A percentile compares a stretch with the other conserved stretches of the same genome.
These are phyloP conservation scores for Melitaea athalia DNA, from an alignment of 2,888 invertebrate species.

Conservation along the genomic window DNA sequence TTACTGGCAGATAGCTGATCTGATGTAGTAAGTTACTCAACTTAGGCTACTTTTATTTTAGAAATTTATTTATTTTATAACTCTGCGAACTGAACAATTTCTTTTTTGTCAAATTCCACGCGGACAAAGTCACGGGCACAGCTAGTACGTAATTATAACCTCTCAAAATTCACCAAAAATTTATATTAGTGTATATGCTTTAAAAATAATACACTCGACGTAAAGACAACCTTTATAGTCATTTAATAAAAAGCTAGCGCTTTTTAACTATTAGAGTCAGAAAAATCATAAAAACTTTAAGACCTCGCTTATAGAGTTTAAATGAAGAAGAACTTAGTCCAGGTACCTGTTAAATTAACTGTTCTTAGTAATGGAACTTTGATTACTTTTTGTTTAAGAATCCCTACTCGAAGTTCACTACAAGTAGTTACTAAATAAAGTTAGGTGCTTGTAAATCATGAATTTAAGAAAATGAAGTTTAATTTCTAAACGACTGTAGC, in stretches of 20 bases:
- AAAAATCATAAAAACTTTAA: background rate
- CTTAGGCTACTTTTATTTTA: too few relatives aligned
- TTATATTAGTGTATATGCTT: too few relatives aligned
- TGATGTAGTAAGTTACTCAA: too few relatives aligned
- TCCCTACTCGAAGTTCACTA: background rate
- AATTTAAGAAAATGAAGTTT: background rate
- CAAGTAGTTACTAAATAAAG: background rate
- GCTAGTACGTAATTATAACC: too few relatives aligned
- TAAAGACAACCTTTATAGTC: background rate
- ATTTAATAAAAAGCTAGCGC: background rate
- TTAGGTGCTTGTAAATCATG: slow-evolving; percentile 4
- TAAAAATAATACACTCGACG: too few relatives aligned
- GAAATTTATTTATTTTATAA: too few relatives aligned
- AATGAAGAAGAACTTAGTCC: background rate
- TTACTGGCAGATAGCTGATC: too few relatives aligned
- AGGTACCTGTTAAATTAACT: slow-evolving; percentile 2
- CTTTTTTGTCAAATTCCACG: too few relatives aligned
- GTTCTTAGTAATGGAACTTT: slow-evolving; percentile 1
- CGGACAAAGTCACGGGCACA: too few relatives aligned
- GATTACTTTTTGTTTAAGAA: slow-evolving; percentile 2
- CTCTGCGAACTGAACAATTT: too few relatives aligned
- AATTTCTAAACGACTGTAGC: background rate
- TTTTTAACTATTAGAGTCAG: background rate
- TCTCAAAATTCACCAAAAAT: too few relatives aligned
- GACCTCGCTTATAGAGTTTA: background rate